Evolutionary conservation across 2,888 invertebrate species (phyloP).

Genomic region (Eupithecia inturbata): DNA sequence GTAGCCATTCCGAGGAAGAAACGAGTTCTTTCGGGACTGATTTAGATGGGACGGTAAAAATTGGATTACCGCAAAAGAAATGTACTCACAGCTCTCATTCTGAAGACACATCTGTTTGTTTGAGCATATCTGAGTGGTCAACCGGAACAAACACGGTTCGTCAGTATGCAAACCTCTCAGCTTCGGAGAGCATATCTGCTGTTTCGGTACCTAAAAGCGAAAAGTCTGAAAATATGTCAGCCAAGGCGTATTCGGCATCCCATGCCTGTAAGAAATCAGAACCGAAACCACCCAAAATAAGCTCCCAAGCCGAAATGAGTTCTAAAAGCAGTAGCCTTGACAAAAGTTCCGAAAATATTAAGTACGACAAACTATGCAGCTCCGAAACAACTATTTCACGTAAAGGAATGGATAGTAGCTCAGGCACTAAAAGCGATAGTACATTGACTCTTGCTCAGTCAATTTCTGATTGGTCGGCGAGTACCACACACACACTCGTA

Average conservation of each 20-base stretch:
- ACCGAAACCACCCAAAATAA: conserved; percentile 70
- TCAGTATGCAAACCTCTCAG: conserved; percentile 90
- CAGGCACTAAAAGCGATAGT: conserved; percentile 91
- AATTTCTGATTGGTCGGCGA: conserved; percentile 93
- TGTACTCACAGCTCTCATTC: conserved; percentile 93
- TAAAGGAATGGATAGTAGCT: conserved; percentile 85
- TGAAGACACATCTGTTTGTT: conserved; percentile 93
- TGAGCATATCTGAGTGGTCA: conserved; percentile 95
- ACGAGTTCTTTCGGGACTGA: conserved; percentile 91
- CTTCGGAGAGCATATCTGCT: conserved; percentile 86
- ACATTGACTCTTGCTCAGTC: conserved; percentile 90
- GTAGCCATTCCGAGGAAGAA: conserved; percentile 90
- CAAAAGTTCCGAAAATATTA: conserved; percentile 80
- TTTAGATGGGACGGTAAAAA: conserved; percentile 91
- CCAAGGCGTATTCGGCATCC: conserved; percentile 84
- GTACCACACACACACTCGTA: conserved; percentile 90
- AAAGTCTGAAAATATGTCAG: conserved; percentile 83
- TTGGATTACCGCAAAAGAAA: conserved; percentile 90
- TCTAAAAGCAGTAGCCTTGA: conserved; percentile 86
- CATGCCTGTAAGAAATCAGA: conserved; percentile 82
- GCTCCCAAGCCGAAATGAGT: conserved; percentile 78
- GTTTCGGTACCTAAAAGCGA: conserved; percentile 86
- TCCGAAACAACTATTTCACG: conserved; percentile 83
- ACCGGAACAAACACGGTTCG: conserved; percentile 93
- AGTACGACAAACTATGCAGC: conserved; percentile 85